These are phyloP conservation scores for Hemichromis elongatus DNA, from an alignment of 2,113 vertebrate species.

Conservation along the genomic window DNA sequence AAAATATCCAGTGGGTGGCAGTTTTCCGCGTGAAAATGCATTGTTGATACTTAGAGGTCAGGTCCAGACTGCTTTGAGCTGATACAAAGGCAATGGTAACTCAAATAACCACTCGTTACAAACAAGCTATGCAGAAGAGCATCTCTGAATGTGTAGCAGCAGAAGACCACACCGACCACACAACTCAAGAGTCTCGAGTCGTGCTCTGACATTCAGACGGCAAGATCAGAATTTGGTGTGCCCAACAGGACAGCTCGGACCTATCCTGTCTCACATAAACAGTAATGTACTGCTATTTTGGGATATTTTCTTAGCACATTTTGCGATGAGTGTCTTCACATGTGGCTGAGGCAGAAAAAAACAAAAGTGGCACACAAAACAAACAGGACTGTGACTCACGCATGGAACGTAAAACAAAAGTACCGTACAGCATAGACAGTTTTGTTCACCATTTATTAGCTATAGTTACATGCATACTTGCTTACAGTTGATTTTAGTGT, in stretches of 20 bases:
- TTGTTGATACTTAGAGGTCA: neutral
- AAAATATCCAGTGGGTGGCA: neutral
- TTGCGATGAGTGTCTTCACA: neutral
- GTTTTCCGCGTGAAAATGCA: neutral
- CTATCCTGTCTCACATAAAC: neutral
- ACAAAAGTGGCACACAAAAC: neutral
- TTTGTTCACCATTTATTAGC: slow-evolving; percentile 68
- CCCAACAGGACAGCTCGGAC: too few species aligned
- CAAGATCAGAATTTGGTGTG: neutral
- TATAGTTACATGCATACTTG: slow-evolving; percentile 73
- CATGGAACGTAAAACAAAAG: neutral
- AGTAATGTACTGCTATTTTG: neutral
- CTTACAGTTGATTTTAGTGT: slow-evolving; percentile 66
- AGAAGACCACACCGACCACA: neutral
- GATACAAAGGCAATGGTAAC: neutral
- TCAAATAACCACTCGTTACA: neutral
- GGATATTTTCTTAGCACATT: neutral
- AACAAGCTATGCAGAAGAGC: neutral
- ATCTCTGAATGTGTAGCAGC: neutral
- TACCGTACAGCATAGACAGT: neutral
- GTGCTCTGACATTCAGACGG: neutral
- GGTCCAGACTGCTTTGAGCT: fast-evolving
- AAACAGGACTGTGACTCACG: neutral
- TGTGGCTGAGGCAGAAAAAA: neutral
- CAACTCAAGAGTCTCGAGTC: fast-evolving